Percentiles rank a stretch among this genome's conserved stretches.
These are phyloP conservation scores for Lepeophtheirus nordmannii DNA, from an alignment of 2,888 invertebrate genomes.

Conservation along the genomic window DNA sequence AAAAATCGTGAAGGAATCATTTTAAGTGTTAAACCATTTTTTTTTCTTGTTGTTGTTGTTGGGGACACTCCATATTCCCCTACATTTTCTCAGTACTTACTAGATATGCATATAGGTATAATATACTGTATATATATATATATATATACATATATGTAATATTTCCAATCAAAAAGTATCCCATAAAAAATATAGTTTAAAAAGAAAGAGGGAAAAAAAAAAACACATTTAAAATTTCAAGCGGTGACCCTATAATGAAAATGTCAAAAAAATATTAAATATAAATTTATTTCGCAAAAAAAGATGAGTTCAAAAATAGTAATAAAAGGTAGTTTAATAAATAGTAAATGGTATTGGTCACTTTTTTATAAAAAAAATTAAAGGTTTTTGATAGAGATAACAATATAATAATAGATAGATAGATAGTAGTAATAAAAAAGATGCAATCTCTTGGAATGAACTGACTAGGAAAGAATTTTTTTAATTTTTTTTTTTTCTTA, in stretches of 20 bases:
- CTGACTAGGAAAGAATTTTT: background rate
- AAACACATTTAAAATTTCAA: too few relatives aligned
- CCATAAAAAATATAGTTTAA: too few relatives aligned
- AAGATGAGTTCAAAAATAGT: background rate
- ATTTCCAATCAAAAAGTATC: too few relatives aligned
- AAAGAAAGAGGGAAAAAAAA: too few relatives aligned
- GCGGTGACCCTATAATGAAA: too few relatives aligned
- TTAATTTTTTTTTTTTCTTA: background rate
- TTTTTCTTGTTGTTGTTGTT: too few relatives aligned
- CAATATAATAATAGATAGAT: background rate
- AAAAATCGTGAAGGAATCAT: background rate
- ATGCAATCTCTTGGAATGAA: background rate
- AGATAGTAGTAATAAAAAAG: too few relatives aligned
- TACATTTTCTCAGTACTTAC: background rate
- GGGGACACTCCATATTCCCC: background rate
- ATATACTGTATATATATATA: too few relatives aligned
- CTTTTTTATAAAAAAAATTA: too few relatives aligned
- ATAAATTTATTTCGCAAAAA: constrained; percentile 2
- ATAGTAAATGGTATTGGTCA: background rate
- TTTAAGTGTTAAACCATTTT: background rate
- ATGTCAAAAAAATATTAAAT: background rate
- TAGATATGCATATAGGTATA: background rate
- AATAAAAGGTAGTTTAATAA: background rate
- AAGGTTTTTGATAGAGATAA: background rate
- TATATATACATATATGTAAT: too few relatives aligned